Conservation (phyloP, 1,140 invertebrate species). For the Diuraphis noxia region DNA sequence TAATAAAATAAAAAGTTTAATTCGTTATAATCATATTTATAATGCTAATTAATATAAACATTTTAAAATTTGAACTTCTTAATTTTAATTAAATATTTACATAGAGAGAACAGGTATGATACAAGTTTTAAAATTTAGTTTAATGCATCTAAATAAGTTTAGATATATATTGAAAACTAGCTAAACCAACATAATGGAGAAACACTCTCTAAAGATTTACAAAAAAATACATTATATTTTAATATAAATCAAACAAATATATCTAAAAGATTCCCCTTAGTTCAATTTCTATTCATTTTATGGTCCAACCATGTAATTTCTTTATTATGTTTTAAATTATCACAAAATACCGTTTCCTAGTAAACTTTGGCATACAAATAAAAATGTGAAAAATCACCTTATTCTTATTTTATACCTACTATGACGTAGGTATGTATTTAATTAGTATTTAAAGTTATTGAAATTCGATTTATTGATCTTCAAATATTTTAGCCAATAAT, state of each 20-base stretch:
- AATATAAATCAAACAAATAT: not conserved
- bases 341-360: not conserved
- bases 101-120: not conserved
- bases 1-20: not conserved
- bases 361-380: not conserved
- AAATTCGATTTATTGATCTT: not conserved
- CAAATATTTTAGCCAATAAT: too few species aligned
- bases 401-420: not conserved
- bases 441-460: not conserved
- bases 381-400: not conserved
- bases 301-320: not conserved
- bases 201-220: not conserved
- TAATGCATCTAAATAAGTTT: not conserved
- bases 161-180: not conserved
- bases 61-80: not conserved
- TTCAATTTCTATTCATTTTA: conserved; percentile 9
- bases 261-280: not conserved
- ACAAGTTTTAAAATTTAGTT: not conserved
- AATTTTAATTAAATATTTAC: not conserved
- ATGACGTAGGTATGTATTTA: not conserved
- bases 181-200: too few species aligned
- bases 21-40: not conserved
- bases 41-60: not conserved
- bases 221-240: not conserved
- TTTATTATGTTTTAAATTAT: not conserved